Conservation (phyloP, 2,797 vertebrate species). For the Schizothorax lantsangensis region DNA sequence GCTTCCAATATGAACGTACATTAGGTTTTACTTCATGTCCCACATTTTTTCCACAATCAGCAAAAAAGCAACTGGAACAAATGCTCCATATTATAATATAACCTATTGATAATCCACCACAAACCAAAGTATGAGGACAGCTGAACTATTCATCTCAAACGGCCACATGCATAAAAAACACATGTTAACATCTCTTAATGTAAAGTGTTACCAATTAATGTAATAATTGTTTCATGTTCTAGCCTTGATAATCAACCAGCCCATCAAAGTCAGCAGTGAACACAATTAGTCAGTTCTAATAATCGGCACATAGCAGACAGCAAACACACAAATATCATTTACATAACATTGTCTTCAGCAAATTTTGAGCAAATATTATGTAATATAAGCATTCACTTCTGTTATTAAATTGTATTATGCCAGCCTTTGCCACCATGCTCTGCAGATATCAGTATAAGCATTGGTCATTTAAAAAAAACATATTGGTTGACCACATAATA, state of each 20-base stretch:
- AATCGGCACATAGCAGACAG: not conserved
- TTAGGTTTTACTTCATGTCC: not conserved
- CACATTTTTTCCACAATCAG: not conserved
- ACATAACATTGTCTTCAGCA: no score
- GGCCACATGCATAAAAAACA: slow-evolving; percentile 9
- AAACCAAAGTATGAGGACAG: not conserved
- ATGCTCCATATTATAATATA: not conserved
- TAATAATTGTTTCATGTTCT: not conserved
- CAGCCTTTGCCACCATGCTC: not conserved
- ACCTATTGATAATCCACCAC: not conserved
- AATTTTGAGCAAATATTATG: not conserved
- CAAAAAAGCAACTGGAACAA: not conserved
- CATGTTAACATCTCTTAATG: no score
- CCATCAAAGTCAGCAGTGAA: no score
- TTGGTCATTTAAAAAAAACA: not conserved
- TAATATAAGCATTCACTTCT: not conserved
- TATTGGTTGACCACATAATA: not conserved
- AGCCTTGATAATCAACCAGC: not conserved
- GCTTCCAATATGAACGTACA: not conserved
- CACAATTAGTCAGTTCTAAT: no score
- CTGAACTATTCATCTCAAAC: not conserved
- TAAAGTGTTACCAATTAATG: no score
- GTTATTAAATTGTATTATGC: not conserved
- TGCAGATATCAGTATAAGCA: not conserved
- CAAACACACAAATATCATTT: not conserved